Evolutionary conservation across 2,797 vertebrate species (phyloP).

Genomic region (Macropodus opercularis): DNA sequence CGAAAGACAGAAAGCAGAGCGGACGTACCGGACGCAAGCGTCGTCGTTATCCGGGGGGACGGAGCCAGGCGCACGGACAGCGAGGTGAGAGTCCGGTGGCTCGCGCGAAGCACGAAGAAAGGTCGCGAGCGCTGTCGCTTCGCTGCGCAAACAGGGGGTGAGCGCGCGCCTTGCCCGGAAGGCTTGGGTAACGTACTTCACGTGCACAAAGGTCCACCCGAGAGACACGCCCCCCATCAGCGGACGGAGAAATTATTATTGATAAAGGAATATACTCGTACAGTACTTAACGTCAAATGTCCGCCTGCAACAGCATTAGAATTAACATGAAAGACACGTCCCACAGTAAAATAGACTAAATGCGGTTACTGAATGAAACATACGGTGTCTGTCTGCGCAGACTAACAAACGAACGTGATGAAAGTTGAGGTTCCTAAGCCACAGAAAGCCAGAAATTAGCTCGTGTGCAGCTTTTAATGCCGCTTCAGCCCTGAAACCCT

Average conservation of each 20-base stretch:
- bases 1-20: neutral
- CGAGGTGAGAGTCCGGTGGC: constrained; percentile 21
- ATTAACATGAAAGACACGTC: no score
- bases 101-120: constrained; percentile 19
- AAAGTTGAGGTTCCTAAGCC: neutral
- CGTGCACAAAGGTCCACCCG: constrained; percentile 53
- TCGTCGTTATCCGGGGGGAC: constrained; percentile 16
- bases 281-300: no score
- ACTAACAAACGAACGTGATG: neutral
- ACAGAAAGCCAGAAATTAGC: neutral
- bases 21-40: constrained; percentile 41
- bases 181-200: constrained; percentile 30
- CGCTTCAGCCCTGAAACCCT: neutral
- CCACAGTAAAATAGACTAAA: no score
- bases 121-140: constrained; percentile 19
- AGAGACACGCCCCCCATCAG: constrained; percentile 18
- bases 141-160: constrained; percentile 7
- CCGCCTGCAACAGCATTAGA: no score
- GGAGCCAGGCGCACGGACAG: neutral
- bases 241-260: neutral
- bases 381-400: neutral
- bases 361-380: no score
- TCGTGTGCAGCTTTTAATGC: no score
- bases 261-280: no score
- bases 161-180: constrained; percentile 65